These are phyloP conservation scores for Pomatostomus ruficeps DNA, from an alignment of 2,113 vertebrate species.

Conservation along the genomic window DNA sequence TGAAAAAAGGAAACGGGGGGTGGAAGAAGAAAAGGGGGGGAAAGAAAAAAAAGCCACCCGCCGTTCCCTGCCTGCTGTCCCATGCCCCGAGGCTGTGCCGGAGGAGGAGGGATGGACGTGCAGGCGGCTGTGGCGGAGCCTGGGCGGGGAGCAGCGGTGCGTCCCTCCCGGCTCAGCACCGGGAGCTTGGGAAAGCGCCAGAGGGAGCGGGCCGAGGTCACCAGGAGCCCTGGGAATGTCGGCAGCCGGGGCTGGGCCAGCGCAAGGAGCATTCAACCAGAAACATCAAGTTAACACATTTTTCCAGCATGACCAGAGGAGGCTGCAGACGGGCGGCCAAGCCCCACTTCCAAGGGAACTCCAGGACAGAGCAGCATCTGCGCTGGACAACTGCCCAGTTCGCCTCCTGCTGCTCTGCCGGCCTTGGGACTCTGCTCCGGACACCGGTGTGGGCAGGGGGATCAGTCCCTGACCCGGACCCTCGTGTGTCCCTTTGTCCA, in stretches of 20 bases:
- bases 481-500: background rate
- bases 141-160: accelerated
- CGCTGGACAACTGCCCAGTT: background rate
- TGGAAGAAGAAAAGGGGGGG: accelerated
- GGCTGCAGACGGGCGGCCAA: background rate
- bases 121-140: background rate
- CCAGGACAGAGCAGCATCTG: background rate
- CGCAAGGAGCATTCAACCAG: constrained; percentile 9
- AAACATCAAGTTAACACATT: constrained; percentile 46
- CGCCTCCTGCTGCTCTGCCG: background rate
- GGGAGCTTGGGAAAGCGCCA: background rate
- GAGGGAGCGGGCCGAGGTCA: background rate
- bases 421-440: background rate
- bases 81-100: accelerated
- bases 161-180: background rate
- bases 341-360: background rate
- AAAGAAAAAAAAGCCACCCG: background rate
- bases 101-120: background rate
- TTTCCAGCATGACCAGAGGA: constrained; percentile 1
- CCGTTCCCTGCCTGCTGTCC: background rate
- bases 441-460: background rate
- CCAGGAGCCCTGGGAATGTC: constrained; percentile 7
- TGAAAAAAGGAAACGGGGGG: too few relatives aligned
- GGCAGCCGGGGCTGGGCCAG: background rate
- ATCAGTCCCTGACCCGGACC: background rate